A percentile compares a stretch with the other conserved stretches of the same genome.
Evolutionary conservation across 2,888 invertebrate genomes (phyloP).

Genomic region (Trichopria drosophilae): DNA sequence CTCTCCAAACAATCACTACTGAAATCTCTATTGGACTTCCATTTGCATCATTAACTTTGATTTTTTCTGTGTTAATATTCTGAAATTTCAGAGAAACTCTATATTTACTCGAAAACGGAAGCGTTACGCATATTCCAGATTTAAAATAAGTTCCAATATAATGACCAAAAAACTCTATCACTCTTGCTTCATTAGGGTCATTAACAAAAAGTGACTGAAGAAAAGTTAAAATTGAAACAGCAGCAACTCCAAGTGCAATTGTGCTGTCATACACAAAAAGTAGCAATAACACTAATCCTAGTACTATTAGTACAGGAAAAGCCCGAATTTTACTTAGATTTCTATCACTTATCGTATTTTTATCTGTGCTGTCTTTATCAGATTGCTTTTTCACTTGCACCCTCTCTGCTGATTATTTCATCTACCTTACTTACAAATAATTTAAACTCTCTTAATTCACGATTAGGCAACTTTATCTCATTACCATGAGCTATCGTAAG

Average conservation of each 20-base stretch:
- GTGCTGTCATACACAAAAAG: constrained; percentile 9
- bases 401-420: constrained; percentile 9
- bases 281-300: constrained; percentile 9
- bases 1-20: no score
- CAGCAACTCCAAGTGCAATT: constrained; percentile 11
- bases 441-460: constrained; percentile 11
- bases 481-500: constrained; percentile 8
- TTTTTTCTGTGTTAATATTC: no score
- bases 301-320: constrained; percentile 9
- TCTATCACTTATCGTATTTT: constrained; percentile 10
- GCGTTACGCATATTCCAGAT: no score
- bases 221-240: constrained; percentile 10
- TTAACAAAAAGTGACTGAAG: constrained; percentile 8
- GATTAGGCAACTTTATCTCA: constrained; percentile 9
- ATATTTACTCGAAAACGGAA: no score
- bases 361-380: constrained; percentile 5
- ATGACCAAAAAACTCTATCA: no score
- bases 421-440: constrained; percentile 11
- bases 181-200: no score
- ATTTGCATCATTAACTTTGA: no score
- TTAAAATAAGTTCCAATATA: no score
- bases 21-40: no score
- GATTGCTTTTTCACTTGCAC: constrained; percentile 7
- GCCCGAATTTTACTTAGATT: constrained; percentile 7
- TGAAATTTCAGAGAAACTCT: no score